A percentile compares a stretch with the other conserved stretches of the same genome.
phyloP scores from a whole-genome alignment of 2,888 invertebrate species.

The Trissoscelio sp. region DNA sequence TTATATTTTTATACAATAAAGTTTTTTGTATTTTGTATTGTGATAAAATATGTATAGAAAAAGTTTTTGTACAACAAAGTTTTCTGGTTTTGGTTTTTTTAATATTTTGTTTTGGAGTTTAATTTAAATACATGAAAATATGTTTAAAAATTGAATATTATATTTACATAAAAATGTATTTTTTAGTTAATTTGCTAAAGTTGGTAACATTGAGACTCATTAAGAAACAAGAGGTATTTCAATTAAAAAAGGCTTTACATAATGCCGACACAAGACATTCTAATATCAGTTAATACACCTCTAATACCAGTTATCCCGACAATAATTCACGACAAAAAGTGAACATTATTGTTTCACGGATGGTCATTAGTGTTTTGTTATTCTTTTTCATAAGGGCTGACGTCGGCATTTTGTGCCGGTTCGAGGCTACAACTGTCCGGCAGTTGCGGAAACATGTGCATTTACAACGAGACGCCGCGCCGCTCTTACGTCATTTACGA shows the following conservation, averaged over 20 bases:
- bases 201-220: slow-evolving; percentile 4
- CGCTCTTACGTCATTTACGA: slow-evolving; percentile 54
- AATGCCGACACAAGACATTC: slow-evolving; percentile 37
- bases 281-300: slow-evolving; percentile 54
- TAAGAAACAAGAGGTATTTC: slow-evolving; percentile 22
- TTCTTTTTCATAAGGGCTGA: slow-evolving; percentile 46
- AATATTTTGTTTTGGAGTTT: too few relatives aligned
- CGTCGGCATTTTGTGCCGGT: slow-evolving; percentile 26
- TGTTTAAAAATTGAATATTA: too few relatives aligned
- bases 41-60: too few relatives aligned
- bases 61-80: too few relatives aligned
- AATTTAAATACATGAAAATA: too few relatives aligned
- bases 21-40: too few relatives aligned
- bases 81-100: too few relatives aligned
- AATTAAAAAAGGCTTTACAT: slow-evolving; percentile 20
- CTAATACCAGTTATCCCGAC: slow-evolving; percentile 34
- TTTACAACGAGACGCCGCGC: slow-evolving; percentile 19
- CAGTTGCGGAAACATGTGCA: slow-evolving; percentile 55
- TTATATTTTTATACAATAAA: too few relatives aligned
- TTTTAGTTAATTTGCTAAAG: too few relatives aligned
- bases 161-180: too few relatives aligned
- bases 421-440: slow-evolving; percentile 56
- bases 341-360: slow-evolving; percentile 25
- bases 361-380: slow-evolving; percentile 50
- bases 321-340: slow-evolving; percentile 42